Percentiles rank a stretch among this genome's conserved stretches.
Conservation (phyloP, 2,797 vertebrate genomes). For the Telmatherina bonti region DNA sequence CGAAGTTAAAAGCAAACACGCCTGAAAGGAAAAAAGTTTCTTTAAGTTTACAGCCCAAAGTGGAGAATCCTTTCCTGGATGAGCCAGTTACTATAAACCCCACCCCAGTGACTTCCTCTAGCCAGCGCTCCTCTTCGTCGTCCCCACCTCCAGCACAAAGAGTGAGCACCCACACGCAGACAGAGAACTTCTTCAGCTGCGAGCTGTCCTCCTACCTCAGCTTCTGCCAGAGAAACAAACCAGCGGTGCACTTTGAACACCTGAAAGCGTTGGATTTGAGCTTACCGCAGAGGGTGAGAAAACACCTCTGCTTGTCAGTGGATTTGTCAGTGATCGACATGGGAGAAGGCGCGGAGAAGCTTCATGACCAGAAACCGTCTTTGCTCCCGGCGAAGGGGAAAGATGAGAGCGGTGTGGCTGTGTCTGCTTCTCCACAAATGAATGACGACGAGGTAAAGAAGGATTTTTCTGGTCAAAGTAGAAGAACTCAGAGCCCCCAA, state of each 20-base stretch:
- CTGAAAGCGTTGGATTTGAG: constrained; percentile 78
- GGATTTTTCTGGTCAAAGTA: neutral
- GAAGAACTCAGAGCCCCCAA: constrained; percentile 17
- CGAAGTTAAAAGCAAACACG: neutral
- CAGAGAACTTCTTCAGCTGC: constrained; percentile 82
- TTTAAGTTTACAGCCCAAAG: neutral
- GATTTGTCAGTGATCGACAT: no score
- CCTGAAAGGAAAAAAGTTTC: neutral
- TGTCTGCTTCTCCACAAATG: neutral
- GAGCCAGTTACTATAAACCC: neutral
- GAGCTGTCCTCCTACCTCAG: constrained; percentile 62
- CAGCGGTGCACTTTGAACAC: neutral
- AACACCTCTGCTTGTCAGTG: neutral
- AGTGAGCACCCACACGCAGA: constrained; percentile 76
- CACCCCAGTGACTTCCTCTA: neutral
- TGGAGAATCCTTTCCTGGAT: constrained; percentile 10
- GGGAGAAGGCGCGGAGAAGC: neutral
- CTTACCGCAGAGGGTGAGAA: constrained; percentile 67
- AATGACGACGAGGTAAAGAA: neutral
- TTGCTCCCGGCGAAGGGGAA: neutral
- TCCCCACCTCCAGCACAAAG: neutral
- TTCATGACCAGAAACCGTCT: neutral
- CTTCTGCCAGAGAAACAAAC: constrained; percentile 52
- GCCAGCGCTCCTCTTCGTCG: neutral
- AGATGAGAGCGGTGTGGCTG: neutral